Base-by-base conservation (phyloP, 2,888 invertebrate genomes). In the Mythimna loreyi region DNA sequence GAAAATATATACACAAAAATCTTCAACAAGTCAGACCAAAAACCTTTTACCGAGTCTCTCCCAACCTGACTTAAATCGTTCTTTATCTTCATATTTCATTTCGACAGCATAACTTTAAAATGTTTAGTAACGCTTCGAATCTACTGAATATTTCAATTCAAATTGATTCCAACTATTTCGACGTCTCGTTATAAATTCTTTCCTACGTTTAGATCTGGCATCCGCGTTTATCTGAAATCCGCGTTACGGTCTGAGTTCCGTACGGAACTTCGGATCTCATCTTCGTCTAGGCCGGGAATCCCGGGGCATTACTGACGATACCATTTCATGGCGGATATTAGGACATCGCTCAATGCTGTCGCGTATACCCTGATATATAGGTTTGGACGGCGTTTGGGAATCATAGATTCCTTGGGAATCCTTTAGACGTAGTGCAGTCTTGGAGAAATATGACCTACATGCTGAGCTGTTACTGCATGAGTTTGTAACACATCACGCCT, bases 311-410 rank as follows among this genome's bases (percentile, higher is more conserved):
- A 78, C 82, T 83, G 80, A 72, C 82, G 84, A 83, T 86, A 85
- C 90, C 86, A 92, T 93, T 93, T 87, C 89, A 85, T 81, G 81
- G 89, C 93, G 94, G 94, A 94, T 94, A 94, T 94, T 93, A 92
- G 90, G 87, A 87, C 91, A 94, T 94, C 93, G 89, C 88, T 94
- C 94, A 94, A 87, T 87, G 89, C 89, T 89, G 90, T 88, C 90
- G 85, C 80, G 65, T 77, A 75, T 83, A 78, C 85, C 83, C 82
- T 92, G 91, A 92, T 92, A 88, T 90, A 92, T 84, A 84, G 82
- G 66, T 79, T 76, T 68, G 73, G 66, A 78, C 68, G 74, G 58
- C 72, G 63, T 85, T 83, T 63, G 69, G 72, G 83, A 83, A 84
- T 82, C 83, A 75, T 81, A 83, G 78, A 81, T 80, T 85, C 78